These are phyloP conservation scores for Ceratothoa steindachneri DNA, from an alignment of 2,888 invertebrate species.

Conservation along the genomic window DNA sequence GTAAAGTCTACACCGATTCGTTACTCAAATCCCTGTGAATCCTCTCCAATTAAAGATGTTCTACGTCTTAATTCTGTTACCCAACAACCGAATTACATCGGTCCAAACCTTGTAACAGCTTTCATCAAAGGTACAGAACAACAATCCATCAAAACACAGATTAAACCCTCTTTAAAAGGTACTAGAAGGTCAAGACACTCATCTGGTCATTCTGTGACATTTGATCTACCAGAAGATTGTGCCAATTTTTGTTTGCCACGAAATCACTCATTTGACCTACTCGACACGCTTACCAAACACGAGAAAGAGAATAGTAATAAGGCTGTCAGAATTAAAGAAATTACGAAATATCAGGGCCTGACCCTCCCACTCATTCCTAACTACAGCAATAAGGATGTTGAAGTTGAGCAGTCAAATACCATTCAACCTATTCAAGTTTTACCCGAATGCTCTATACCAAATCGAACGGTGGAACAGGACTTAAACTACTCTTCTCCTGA, in stretches of 20 bases:
- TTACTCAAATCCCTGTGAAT: not conserved
- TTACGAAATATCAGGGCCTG: not conserved
- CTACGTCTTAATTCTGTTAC: too few relatives aligned
- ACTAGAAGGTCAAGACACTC: slow-evolving; percentile 20
- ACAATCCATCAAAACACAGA: not conserved
- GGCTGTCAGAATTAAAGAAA: not conserved
- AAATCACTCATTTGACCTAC: not conserved
- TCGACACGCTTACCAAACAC: slow-evolving; percentile 22
- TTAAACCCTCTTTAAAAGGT: not conserved
- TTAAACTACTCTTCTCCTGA: not conserved
- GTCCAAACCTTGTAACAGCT: not conserved
- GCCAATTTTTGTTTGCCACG: slow-evolving; percentile 22
- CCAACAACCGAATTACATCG: not conserved
- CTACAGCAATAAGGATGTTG: not conserved
- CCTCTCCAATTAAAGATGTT: not conserved
- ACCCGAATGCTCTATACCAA: too few relatives aligned
- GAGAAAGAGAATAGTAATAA: slow-evolving; percentile 31
- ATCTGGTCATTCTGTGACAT: slow-evolving; percentile 34
- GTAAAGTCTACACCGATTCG: not conserved
- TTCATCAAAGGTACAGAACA: not conserved
- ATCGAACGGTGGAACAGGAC: too few relatives aligned
- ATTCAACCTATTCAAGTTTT: not conserved
- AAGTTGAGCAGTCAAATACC: not conserved
- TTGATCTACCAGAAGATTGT: slow-evolving; percentile 30
- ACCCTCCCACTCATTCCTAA: not conserved